A percentile compares a stretch with the other conserved stretches of the same genome.
Conservation (phyloP, 2,113 vertebrate species). For the Notarius lentiginosus region DNA sequence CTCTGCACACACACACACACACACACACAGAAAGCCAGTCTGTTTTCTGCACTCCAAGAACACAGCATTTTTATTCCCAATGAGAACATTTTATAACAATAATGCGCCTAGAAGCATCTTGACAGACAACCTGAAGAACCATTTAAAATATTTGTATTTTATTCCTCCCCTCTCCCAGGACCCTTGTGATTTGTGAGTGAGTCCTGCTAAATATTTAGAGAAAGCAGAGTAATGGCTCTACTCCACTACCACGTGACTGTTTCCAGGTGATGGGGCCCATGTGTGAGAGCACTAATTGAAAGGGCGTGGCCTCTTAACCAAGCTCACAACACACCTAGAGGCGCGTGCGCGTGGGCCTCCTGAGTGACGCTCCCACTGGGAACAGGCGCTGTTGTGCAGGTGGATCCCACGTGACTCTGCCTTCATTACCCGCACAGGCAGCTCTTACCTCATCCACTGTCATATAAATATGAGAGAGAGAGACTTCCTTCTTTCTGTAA, state of each 20-base stretch:
- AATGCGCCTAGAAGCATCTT: not conserved
- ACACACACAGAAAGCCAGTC: not conserved
- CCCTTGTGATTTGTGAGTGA: not conserved
- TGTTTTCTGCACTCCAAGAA: not conserved
- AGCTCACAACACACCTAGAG: slow-evolving; percentile 23
- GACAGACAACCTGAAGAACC: not conserved
- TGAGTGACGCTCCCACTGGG: slow-evolving; percentile 2
- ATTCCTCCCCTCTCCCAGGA: too few species aligned
- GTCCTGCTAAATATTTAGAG: not conserved
- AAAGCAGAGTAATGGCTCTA: not conserved
- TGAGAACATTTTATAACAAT: not conserved
- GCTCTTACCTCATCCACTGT: slow-evolving; percentile 17
- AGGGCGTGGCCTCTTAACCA: slow-evolving; percentile 34
- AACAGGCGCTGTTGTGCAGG: slow-evolving; percentile 4
- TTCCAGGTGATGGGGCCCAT: not conserved
- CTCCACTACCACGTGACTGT: not conserved
- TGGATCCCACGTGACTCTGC: slow-evolving; percentile 20
- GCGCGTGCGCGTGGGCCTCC: not conserved
- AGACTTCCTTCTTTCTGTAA: not conserved
- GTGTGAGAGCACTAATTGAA: slow-evolving; percentile 23
- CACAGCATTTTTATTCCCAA: not conserved
- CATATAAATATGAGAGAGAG: not conserved
- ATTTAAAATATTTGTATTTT: not conserved
- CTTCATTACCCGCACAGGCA: slow-evolving; percentile 12
- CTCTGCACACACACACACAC: not conserved